Conservation (phyloP, 2,888 invertebrate genomes). For the Electrophaes corylata region DNA sequence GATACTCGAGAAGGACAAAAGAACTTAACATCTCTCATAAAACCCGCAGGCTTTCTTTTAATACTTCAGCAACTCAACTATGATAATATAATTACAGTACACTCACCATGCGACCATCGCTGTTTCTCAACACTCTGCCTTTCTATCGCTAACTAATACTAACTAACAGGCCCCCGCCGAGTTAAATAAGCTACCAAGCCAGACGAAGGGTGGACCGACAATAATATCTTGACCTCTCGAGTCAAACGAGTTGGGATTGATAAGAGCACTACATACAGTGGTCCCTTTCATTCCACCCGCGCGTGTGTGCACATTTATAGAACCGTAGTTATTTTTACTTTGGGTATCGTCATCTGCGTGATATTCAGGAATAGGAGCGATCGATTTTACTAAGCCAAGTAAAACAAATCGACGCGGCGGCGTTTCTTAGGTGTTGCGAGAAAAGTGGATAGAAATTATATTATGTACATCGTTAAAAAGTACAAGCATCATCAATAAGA, state of each 20-base stretch:
- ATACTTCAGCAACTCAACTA: too few species aligned
- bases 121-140: slow-evolving; percentile 10
- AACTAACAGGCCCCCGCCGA: slow-evolving; percentile 12
- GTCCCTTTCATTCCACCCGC: slow-evolving; percentile 6
- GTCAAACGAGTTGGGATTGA: neutral
- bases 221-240: slow-evolving; percentile 14
- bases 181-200: slow-evolving; percentile 3
- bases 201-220: slow-evolving; percentile 18
- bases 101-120: slow-evolving; percentile 20
- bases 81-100: neutral
- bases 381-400: too few species aligned
- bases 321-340: slow-evolving; percentile 7
- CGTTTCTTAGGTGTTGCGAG: too few species aligned
- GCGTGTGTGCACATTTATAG: slow-evolving; percentile 1
- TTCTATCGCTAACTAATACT: neutral
- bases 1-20: too few species aligned
- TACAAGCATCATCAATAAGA: too few species aligned
- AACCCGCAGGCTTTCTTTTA: neutral
- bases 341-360: slow-evolving; percentile 12
- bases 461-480: too few species aligned
- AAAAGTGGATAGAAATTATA: too few species aligned
- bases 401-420: too few species aligned
- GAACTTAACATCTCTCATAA: neutral
- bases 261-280: slow-evolving; percentile 10
- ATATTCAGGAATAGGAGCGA: neutral